Base-by-base conservation (phyloP, 30 jellyfish, hydroid and myxozoan genomes). In the Hydra vulgaris region DNA sequence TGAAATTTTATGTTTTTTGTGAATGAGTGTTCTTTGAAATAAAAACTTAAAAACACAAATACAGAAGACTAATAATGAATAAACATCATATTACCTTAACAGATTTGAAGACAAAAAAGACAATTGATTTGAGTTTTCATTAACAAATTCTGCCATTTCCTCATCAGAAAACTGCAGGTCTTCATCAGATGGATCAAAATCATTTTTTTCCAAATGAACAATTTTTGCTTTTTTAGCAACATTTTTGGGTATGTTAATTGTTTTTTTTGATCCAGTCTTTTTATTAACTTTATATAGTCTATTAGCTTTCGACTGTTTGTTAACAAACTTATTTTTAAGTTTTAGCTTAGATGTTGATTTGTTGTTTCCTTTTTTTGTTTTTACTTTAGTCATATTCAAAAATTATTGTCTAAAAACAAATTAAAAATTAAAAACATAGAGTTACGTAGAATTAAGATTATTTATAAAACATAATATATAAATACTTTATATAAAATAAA, bases 331-430 rank as follows among this genome's bases (percentile, higher is more conserved):
- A 78, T 78, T 78, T 53, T 52, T 21, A 52, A 78, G 85, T 23
- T 78, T 78, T 17, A 78, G 52, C 69, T 78, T 78, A n/a, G 85
- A 78, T 7, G 85, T 78, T 54, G 83, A 25, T 18, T 54, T 76
- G n/a, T 52, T 52, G 52, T 76, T 76, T 56, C 18, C 18, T n/a
- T 56, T 56, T 56, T 40, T 40, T 40, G 61, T 12, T 40, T 40
- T 40, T 40, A 40, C 61, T 40, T 40, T 40, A 5, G 61, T 12
- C 61, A 40, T 40, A 40, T 3, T 12, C 61, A 40, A 12, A 12
- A 40, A 40, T 40, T 40, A 40, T 40, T 40, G 5, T 5, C 61
- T 40, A 12, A 12, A 40, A 40, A 40, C 5, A 40, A 40, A 40
- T 3, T 40, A 12, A 3, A 40, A 40, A 40, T 40, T 3, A 40